Percentiles rank a stretch among this genome's conserved stretches.
phyloP scores from a whole-genome alignment of 2,113 vertebrate genomes.

The Rhabdornis inornatus region DNA sequence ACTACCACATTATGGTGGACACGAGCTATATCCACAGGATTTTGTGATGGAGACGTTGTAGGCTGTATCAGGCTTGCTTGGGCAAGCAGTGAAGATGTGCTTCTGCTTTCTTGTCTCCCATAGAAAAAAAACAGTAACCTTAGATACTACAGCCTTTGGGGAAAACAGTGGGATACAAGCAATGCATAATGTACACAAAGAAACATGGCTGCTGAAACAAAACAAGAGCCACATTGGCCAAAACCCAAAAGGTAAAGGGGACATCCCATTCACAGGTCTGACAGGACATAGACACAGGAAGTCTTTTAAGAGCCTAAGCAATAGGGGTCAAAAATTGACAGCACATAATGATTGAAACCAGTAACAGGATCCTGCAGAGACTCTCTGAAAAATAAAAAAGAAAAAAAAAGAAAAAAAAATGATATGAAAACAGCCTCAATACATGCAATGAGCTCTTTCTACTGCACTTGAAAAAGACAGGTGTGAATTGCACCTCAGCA shows the following conservation, averaged over 20 bases:
- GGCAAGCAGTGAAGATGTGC: neutral
- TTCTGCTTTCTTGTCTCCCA: neutral
- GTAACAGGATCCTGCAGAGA: neutral
- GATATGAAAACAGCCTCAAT: neutral
- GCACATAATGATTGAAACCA: neutral
- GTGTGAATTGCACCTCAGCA: neutral
- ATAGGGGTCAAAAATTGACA: neutral
- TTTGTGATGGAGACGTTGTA: neutral
- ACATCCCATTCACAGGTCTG: rapidly evolving
- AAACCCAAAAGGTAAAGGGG: neutral
- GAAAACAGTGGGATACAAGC: neutral
- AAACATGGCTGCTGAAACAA: neutral
- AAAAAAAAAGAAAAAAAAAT: neutral
- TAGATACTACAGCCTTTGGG: neutral
- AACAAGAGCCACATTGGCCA: neutral
- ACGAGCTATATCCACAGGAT: neutral
- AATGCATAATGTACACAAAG: neutral
- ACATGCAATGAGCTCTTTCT: neutral
- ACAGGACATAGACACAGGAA: neutral
- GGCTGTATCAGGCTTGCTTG: neutral
- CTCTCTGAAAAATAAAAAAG: neutral
- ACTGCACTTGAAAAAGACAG: neutral
- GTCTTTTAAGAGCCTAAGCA: neutral
- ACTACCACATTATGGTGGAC: neutral
- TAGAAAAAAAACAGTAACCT: neutral